Base-by-base conservation (phyloP, 2,888 invertebrate species). In the Magallana nippona region DNA sequence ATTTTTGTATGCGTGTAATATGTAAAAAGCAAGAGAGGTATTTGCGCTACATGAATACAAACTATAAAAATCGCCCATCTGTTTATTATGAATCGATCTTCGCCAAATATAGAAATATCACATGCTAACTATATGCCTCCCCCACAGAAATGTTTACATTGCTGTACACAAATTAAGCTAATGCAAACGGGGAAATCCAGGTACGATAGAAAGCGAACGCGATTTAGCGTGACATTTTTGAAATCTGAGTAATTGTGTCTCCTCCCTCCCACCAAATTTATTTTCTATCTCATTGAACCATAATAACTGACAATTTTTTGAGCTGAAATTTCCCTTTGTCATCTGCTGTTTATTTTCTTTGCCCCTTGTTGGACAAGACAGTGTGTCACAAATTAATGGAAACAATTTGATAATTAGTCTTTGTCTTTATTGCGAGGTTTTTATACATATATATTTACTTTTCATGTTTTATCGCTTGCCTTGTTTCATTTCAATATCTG, bases 321-420 rank as follows among this genome's bases (percentile, higher is more conserved):
- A 71, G 32, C 5, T 71, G 15, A 71, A 22, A 71, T 71, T 71
- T 71, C 32, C 71, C 71, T 71, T 19, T 27, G 71, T 71, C 71
- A 71, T 71, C 71, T 71, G 71, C 71, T 11, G 19, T 32, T 71
- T 27, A 11, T 27, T 71, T 32, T 71, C 71, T 15, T 71, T 15
- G 63, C 27, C 32, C 32, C 27, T 71, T 71, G 71, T 27, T 22
- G 15, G 27, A 71, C 71, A 71, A 71, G 71, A 71, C 60, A 71
- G 27, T 22, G 5, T 15, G 71, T 71, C 71, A 11, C 27, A 2
- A 27, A 32, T 71, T 71, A 71, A 71, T 71, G 71, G 71, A 71
- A 11, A 27, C 27, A 15, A 27, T 71, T 17, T 10, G 27, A 71
- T 71, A 32, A 10, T 27, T 71, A 27, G 32, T 71, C 71, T 27